Conservation (phyloP, 2,113 vertebrate genomes). For the Syngnathus floridae region DNA sequence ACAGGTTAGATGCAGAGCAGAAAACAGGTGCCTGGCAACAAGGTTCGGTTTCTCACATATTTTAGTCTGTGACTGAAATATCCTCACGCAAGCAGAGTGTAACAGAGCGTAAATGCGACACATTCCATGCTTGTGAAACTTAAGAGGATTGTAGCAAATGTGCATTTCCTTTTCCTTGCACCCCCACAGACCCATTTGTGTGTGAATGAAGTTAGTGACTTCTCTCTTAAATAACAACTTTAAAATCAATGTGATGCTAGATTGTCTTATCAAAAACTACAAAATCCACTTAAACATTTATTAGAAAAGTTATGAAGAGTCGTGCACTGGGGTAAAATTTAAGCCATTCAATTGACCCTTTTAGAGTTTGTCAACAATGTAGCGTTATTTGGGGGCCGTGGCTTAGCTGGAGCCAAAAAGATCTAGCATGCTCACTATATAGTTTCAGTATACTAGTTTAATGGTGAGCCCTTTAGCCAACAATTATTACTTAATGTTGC, state of each 20-base stretch:
- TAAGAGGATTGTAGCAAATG: constrained; percentile 35
- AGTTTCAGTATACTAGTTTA: too few species aligned
- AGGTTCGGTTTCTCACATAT: constrained; percentile 45
- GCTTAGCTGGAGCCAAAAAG: too few species aligned
- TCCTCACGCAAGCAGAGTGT: constrained; percentile 20
- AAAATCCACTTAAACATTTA: too few species aligned
- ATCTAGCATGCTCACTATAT: too few species aligned
- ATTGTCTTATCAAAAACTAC: not conserved
- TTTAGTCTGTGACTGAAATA: constrained; percentile 6
- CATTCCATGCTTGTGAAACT: constrained; percentile 29
- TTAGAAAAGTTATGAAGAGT: too few species aligned
- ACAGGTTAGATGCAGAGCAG: constrained; percentile 23
- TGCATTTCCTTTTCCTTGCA: constrained; percentile 23
- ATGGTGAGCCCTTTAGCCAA: constrained; percentile 25
- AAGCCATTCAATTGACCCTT: too few species aligned
- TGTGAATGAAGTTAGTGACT: constrained; percentile 45
- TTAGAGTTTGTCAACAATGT: too few species aligned
- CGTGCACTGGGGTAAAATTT: too few species aligned
- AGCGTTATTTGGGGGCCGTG: too few species aligned
- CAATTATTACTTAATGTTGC: not conserved
- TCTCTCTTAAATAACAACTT: not conserved
- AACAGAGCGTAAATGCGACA: constrained; percentile 32
- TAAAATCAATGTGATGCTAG: not conserved
- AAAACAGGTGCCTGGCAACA: constrained; percentile 65
- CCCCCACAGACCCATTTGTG: constrained; percentile 19